Evolutionary conservation across 2,113 vertebrate species (phyloP), one percentile per base, ranked within the genome.

Genomic region (Mus spicilegus): DNA sequence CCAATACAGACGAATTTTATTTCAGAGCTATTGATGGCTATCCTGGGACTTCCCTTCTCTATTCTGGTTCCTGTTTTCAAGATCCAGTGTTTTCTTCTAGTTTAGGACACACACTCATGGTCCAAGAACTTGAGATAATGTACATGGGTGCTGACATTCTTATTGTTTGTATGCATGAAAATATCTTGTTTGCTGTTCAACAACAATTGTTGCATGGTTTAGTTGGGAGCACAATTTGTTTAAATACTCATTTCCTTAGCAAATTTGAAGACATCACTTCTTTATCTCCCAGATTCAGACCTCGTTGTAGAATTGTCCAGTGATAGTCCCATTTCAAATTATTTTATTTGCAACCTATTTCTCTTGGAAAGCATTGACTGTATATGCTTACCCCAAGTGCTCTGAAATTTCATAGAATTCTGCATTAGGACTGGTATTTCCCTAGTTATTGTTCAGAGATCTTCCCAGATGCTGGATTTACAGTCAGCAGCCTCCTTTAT

Each of bases 231-330:
- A 89, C 30, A 91, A 91, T 84, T 63, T 65, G n/a, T 93, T 97
- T 93, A 82, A 93, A 89, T 78, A 77, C 54, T 85, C 81, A 56
- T 89, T 90, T 90, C 8, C 11, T 95, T 20, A 91, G 49, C 24
- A 84, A 90, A 46, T 81, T 36, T 80, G 36, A 92, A 93, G 70
- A 49, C 26, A 69, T 72, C 67, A 17, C 10, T 85, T 91, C 33
- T 73, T 75, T 17, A 58, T 89, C 24, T 65, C 63, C 39, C 69
- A 54, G 22, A 20, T 91, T 90, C 36, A 76, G 42, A 94, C 36
- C 33, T 91, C 1, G 39, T 10, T 89, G n/a, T 49, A 46, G 30
- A 42, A 26, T 69, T 96, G 36, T 39, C 76, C 70, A 30, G 30
- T 91, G 36, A 91, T 70, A 89, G 42, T 73, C 30, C n/a, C 19